Evolutionary conservation across 2,888 invertebrate species (phyloP), one percentile per base, ranked within the genome.

Genomic region (Philereme transversata): DNA sequence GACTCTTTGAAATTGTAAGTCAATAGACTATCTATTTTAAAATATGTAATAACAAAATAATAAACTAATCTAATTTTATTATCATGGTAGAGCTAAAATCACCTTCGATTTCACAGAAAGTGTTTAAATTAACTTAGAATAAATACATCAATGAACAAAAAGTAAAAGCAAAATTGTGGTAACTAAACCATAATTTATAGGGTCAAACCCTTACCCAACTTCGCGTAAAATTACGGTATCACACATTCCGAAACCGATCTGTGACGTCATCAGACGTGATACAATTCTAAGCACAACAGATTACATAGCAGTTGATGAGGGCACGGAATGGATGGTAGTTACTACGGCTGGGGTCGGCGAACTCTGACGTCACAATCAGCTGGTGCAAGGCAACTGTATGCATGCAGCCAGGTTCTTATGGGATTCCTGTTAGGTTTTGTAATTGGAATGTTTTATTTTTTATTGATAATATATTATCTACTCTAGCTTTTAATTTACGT

Each of bases 351-450:
- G 73, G 89, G 86, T 87, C 87, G 79, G 57, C 77, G 87, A 82
- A 87, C 88, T 72, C 73, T 88, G 88, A 90, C 90, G 90, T 89
- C 87, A 87, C 77, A 68, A 85, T 85, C 90, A 90, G 88, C 90
- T 90, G 90, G 78, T 76, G 64, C 5, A 70, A 79, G 36, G 84
- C 83, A 81, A 72, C 78, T 75, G 75, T 68, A 65, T 73, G 51
- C 51, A 40, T 46, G 53, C 50, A 50, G 38, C 41, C 52, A 47
- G 49, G 44, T 34, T 49, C 48, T 50, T 51, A 22, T n/a, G 11
- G 11, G 49, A 53, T 55, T 54, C 58, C 58, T 51, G 62, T 81
- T 84, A 70, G 85, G 83, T 34, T 64, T 62, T 56, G 44, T 86
- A 84, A 79, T 51, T 58, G 58, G 50, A 62, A 59, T 56, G 43